Conservation (phyloP, 2,113 vertebrate species). For the Macaca nemestrina region DNA sequence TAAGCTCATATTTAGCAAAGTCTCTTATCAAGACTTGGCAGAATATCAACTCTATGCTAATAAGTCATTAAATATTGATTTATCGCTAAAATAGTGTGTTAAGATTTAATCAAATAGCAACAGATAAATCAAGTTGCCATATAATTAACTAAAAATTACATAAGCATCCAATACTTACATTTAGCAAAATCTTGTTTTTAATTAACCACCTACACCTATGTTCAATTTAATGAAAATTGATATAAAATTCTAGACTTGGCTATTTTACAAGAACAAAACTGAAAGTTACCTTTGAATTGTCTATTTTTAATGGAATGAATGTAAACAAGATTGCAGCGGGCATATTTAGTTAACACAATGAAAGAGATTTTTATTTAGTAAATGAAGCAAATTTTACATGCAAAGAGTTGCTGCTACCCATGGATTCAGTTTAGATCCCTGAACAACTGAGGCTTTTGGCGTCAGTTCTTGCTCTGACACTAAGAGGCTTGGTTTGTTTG, state of each 20-base stretch:
- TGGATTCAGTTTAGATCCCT: neutral
- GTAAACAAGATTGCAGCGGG: neutral
- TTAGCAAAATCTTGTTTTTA: neutral
- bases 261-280: neutral
- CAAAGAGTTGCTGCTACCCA: neutral
- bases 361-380: neutral
- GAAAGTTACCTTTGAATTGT: neutral
- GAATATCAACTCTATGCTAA: neutral
- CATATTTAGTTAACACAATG: neutral
- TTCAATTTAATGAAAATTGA: slow-evolving; percentile 25
- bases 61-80: slow-evolving; percentile 6
- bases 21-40: neutral
- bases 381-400: neutral
- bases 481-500: neutral
- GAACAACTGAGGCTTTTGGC: neutral
- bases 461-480: neutral
- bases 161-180: neutral
- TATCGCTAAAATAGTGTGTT: slow-evolving; percentile 24
- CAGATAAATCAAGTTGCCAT: neutral
- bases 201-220: neutral
- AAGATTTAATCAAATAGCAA: slow-evolving; percentile 26
- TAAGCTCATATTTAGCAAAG: neutral
- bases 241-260: neutral
- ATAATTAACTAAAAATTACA: slow-evolving; percentile 15
- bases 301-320: neutral